Evolutionary conservation across 2,797 vertebrate genomes (phyloP).

Genomic region (Bovichtus variegatus): DNA sequence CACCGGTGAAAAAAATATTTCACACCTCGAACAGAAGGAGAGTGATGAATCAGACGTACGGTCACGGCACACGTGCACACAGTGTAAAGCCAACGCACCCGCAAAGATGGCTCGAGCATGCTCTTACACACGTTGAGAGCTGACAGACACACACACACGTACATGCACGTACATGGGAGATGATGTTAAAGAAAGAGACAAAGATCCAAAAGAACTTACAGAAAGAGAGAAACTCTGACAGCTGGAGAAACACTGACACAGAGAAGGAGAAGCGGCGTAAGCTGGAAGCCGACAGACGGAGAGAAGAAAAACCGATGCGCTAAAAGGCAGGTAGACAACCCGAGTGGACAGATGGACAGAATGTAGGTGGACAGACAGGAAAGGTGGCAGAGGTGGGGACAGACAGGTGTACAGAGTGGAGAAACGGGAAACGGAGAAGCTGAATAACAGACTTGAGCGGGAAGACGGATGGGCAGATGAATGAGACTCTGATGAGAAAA

Average conservation of each 20-base stretch:
- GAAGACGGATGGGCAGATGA: conserved; percentile 13
- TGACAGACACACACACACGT: conserved; percentile 13
- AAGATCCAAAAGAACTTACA: conserved; percentile 79
- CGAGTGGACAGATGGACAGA: conserved; percentile 22
- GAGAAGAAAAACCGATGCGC: conserved; percentile 42
- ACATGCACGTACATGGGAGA: conserved; percentile 21
- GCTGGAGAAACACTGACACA: conserved; percentile 82
- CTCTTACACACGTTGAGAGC: conserved; percentile 40
- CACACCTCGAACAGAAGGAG: conserved; percentile 53
- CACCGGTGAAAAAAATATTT: conserved; percentile 65
- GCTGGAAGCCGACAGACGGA: conserved; percentile 61
- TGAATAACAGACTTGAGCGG: conserved; percentile 10
- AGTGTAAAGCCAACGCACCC: conserved; percentile 25
- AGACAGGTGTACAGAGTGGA: conserved; percentile 13
- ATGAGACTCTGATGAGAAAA: conserved; percentile 51
- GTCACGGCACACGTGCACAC: conserved; percentile 30
- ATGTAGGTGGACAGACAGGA: conserved; percentile 19
- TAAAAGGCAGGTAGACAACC: conserved; percentile 26
- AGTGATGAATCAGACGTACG: conserved; percentile 46
- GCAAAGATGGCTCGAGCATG: conserved; percentile 32
- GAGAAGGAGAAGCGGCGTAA: conserved; percentile 73
- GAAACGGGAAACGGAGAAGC: conserved; percentile 4
- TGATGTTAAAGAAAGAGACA: conserved; percentile 48
- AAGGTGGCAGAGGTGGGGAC: conserved; percentile 5
- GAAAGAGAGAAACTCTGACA: conserved; percentile 85